phyloP scores from a whole-genome alignment of 2,113 vertebrate species.

The Boulengeromyrus knoepffleri region DNA sequence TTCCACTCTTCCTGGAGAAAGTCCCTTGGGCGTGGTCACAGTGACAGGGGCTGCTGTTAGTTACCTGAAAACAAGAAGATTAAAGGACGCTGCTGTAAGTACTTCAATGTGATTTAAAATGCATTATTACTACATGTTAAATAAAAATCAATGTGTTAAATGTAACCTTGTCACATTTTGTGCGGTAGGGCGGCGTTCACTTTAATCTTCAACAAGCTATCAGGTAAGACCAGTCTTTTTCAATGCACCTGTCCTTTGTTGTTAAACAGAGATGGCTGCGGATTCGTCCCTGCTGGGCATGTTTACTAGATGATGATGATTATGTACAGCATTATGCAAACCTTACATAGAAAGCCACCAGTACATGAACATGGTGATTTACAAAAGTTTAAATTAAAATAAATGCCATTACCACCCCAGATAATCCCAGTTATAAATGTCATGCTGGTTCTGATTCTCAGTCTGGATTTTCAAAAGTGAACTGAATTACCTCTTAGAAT shows the following conservation, averaged over 20 bases:
- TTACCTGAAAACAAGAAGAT: conserved; percentile 56
- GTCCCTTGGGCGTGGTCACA: conserved; percentile 10
- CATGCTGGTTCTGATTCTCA: neutral
- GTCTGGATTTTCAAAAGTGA: neutral
- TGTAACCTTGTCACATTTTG: conserved; percentile 29
- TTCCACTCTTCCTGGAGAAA: conserved; percentile 9
- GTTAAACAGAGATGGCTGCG: conserved; percentile 34
- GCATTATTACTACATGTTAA: neutral
- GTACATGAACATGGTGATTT: neutral
- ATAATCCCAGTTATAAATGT: neutral
- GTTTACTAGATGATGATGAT: neutral
- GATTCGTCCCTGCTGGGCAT: neutral
- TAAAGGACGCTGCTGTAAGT: conserved; percentile 76
- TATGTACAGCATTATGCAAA: neutral
- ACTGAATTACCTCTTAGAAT: neutral
- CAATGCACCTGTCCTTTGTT: conserved; percentile 21
- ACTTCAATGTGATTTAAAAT: conserved; percentile 18
- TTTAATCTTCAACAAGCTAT: conserved; percentile 49
- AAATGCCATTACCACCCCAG: neutral
- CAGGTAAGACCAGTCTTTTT: conserved; percentile 45
- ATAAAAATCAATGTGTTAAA: neutral
- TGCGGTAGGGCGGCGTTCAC: conserved; percentile 67
- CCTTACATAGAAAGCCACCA: neutral
- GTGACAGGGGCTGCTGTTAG: conserved; percentile 24
- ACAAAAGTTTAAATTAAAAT: neutral